Evolutionary conservation across 2,797 vertebrate species (phyloP), one percentile per base, ranked within the genome.

Genomic region (Zalophus californianus): DNA sequence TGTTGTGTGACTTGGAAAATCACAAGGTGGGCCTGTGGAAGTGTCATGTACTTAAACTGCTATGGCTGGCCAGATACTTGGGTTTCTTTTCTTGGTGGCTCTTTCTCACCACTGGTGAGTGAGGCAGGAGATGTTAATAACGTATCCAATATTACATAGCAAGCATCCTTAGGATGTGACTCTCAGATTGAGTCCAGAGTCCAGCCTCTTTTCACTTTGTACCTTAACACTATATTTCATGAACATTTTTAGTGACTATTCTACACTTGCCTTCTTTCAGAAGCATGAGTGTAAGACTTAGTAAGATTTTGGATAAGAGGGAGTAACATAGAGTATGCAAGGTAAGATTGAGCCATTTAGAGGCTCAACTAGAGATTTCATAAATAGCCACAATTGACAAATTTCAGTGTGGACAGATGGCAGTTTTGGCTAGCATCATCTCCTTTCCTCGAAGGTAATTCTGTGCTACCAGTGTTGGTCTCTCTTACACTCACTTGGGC

Each of bases 341-440:
- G 21, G 96, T 94, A 96, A 93, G 96, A 97, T 78, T 72, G 94
- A 98, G 95, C 70, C 94, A 93, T 94, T 98, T 97, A 98, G 93
- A 97, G 97, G 93, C 95, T 98, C 96, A 96, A 96, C 54, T 97
- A 96, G 96, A 92, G 96, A 97, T 95, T 98, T 98, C 97, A 97
- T 97, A 98, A 98, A 97, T 97, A 98, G 97, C 97, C 96, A 94
- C 97, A 98, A 98, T 95, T 98, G 98, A 98, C 98, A 98, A 70
- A 5, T 98, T 98, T 96, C 54, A 1, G 97, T 95, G 75, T 95
- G 97, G 96, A 98, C 98, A 99, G 98, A 99, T 98, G 98, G 98
- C 97, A 86, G 54, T 97, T 98, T 97, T 98, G 98, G 98, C 98
- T 97, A 93, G 88, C 86, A 96, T 72, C 94, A 1, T 0, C 96